Percentiles rank a stretch among this genome's conserved stretches.
phyloP scores from a whole-genome alignment of 1,140 invertebrate genomes.

The Cardiocondyla obscurior region DNA sequence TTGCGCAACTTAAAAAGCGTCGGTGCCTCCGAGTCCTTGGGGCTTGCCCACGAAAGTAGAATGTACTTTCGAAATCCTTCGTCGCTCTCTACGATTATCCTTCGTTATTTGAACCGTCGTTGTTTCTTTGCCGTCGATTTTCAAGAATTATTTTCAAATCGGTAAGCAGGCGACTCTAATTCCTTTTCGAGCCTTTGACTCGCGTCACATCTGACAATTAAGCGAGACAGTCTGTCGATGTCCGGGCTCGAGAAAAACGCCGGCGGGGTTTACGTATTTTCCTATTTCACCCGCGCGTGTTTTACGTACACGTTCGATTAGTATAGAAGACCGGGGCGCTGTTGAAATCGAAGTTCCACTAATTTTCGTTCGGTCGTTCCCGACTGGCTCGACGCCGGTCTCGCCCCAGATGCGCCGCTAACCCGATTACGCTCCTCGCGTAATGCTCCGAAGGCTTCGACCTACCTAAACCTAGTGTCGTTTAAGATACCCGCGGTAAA shows the following conservation, averaged over 20 bases:
- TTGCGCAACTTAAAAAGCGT: slow-evolving; percentile 16
- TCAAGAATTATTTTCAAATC: neutral
- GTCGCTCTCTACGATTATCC: neutral
- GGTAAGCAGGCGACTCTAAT: neutral
- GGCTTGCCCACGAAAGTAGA: neutral
- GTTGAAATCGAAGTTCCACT: slow-evolving; percentile 27
- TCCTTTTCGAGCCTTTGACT: neutral
- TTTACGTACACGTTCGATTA: neutral
- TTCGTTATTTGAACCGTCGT: neutral
- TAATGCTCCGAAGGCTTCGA: slow-evolving; percentile 40
- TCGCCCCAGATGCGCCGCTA: slow-evolving; percentile 47
- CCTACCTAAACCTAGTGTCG: slow-evolving; percentile 26
- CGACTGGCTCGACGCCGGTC: slow-evolving; percentile 8
- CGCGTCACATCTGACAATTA: neutral
- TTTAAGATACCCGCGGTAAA: slow-evolving; percentile 18
- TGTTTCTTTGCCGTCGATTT: neutral
- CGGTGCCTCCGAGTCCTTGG: slow-evolving; percentile 13
- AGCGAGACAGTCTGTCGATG: neutral
- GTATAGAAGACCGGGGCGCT: neutral
- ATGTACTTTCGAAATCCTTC: slow-evolving; percentile 13
- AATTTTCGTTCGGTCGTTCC: slow-evolving; percentile 34
- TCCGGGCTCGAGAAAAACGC: neutral
- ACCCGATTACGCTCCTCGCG: slow-evolving; percentile 40
- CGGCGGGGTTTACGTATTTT: neutral
- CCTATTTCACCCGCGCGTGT: neutral